Evolutionary conservation across 2,797 vertebrate species (phyloP).

Genomic region (Parambassis ranga): DNA sequence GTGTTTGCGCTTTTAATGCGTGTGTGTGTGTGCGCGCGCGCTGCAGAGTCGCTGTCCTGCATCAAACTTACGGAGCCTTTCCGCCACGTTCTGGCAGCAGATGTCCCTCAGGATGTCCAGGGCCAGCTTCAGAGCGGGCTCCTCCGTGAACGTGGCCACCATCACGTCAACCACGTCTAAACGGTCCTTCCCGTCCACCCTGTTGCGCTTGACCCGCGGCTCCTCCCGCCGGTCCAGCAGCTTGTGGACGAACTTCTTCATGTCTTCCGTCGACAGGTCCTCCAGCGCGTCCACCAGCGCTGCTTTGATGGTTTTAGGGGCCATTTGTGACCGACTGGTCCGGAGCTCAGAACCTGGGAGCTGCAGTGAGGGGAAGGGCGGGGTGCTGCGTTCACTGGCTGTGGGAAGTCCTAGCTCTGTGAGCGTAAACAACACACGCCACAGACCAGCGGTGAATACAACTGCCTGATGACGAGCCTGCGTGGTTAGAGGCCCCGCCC

Average conservation of each 20-base stretch:
- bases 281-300: not conserved
- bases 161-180: slow-evolving; percentile 1
- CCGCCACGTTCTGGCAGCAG: not conserved
- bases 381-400: not conserved
- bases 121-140: not conserved
- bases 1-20: too few relatives aligned
- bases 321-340: not conserved
- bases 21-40: too few relatives aligned
- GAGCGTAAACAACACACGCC: too few relatives aligned
- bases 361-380: not conserved
- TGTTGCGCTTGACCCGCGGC: not conserved
- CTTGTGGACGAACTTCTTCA: not conserved
- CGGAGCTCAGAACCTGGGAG: not conserved
- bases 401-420: too few relatives aligned
- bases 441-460: too few relatives aligned
- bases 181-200: not conserved
- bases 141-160: slow-evolving; percentile 26
- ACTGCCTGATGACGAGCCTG: too few relatives aligned
- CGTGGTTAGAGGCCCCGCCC: too few relatives aligned
- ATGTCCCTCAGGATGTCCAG: not conserved
- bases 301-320: rapidly evolving
- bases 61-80: not conserved
- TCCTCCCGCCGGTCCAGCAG: slow-evolving; percentile 4
- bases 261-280: rapidly evolving
- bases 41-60: too few relatives aligned